Percentiles rank a stretch among this genome's conserved stretches.
Evolutionary conservation across 2,888 invertebrate species (phyloP).

Genomic region (Adineta ricciae): DNA sequence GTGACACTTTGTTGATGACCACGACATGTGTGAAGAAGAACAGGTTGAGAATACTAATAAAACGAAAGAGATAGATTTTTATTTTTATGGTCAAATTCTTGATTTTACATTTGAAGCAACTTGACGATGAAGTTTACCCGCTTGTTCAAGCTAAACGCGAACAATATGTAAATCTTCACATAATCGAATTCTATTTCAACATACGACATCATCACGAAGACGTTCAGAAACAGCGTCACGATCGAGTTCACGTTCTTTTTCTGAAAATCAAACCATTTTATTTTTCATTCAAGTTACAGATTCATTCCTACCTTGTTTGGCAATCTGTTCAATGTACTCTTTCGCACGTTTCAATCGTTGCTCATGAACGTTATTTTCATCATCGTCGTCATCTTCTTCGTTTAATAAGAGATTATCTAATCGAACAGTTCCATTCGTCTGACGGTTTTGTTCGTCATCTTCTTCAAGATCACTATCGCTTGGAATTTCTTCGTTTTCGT

Average conservation of each 20-base stretch:
- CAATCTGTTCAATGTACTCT: slow-evolving; percentile 74
- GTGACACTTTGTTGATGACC: slow-evolving; percentile 71
- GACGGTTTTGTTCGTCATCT: neutral
- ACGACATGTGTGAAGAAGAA: slow-evolving; percentile 44
- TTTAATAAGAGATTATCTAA: slow-evolving; percentile 9
- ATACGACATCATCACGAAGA: slow-evolving; percentile 56
- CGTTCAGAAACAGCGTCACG: slow-evolving; percentile 24
- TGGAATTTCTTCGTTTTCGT: neutral
- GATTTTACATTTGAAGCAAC: neutral
- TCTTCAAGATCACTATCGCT: neutral
- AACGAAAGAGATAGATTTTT: neutral
- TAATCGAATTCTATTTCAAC: slow-evolving; percentile 44
- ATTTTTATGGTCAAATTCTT: too few species aligned
- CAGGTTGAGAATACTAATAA: slow-evolving; percentile 39
- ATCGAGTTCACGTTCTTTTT: slow-evolving; percentile 39
- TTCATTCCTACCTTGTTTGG: slow-evolving; percentile 55
- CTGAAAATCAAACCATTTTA: slow-evolving; percentile 36
- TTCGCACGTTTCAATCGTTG: slow-evolving; percentile 79
- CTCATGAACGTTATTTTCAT: slow-evolving; percentile 59
- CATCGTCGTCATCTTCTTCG: slow-evolving; percentile 36
- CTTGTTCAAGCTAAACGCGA: slow-evolving; percentile 60
- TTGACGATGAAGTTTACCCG: slow-evolving; percentile 59
- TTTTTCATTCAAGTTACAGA: too few species aligned
- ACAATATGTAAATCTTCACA: too few species aligned
- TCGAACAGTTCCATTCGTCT: neutral